A percentile compares a stretch with the other conserved stretches of the same genome.
phyloP scores from a whole-genome alignment of 37 sponge, comb jelly and placozoan genomes.

The Tethya wilhelma region DNA sequence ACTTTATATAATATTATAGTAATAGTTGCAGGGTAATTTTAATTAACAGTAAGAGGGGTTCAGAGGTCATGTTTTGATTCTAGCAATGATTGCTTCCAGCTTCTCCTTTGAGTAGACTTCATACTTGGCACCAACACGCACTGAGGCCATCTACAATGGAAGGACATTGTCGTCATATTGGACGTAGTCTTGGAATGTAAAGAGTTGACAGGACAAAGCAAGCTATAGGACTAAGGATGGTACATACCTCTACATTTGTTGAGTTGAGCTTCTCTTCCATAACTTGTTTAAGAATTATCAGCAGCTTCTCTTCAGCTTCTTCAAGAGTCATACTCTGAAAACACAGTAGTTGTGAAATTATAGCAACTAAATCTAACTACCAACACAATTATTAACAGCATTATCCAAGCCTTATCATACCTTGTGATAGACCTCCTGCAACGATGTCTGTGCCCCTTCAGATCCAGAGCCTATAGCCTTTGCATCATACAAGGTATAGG shows the following conservation, averaged over 20 bases:
- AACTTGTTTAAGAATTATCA: slow-evolving; percentile 92
- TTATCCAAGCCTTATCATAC: not conserved
- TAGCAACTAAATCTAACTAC: not conserved
- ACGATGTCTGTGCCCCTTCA: slow-evolving; percentile 92
- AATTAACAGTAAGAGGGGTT: no score
- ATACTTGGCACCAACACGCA: slow-evolving; percentile 53
- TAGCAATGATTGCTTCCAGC: slow-evolving; percentile 71
- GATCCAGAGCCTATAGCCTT: slow-evolving; percentile 97
- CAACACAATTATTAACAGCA: not conserved
- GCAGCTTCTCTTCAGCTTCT: slow-evolving; percentile 77
- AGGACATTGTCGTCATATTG: not conserved
- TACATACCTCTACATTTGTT: slow-evolving; percentile 93
- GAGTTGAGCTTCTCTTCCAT: slow-evolving; percentile 98
- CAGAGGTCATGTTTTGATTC: slow-evolving; percentile 56
- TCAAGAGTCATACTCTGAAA: slow-evolving; percentile 77
- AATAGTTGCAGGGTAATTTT: no score
- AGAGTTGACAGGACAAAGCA: no score
- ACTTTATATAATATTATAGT: no score
- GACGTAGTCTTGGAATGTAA: not conserved
- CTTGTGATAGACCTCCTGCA: slow-evolving; percentile 92
- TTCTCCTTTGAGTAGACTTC: slow-evolving; percentile 63
- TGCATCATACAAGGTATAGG: slow-evolving; percentile 90
- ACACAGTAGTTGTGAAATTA: not conserved
- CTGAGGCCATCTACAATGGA: slow-evolving; percentile 59
- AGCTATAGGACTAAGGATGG: no score